Evolutionary conservation across 1,140 invertebrate genomes (phyloP), one percentile per base, ranked within the genome.

Genomic region (Phthorimaea operculella): DNA sequence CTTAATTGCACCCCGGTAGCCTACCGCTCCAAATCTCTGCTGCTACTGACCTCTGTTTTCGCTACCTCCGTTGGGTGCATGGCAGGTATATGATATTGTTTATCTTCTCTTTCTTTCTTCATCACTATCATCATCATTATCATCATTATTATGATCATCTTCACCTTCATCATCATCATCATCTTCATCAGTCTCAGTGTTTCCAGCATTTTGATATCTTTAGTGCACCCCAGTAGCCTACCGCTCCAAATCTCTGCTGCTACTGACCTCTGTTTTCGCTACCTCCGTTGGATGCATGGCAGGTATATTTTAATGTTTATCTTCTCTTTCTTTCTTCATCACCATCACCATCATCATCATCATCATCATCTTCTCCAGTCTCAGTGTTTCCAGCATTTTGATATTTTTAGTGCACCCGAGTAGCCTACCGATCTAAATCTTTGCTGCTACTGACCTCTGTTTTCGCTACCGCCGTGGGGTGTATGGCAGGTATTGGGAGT

Each of bases 381-480:
- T n/a, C n/a, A n/a, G n/a, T n/a, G n/a, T n/a, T n/a, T n/a, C n/a
- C n/a, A n/a, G n/a, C n/a, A n/a, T n/a, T n/a, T n/a, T n/a, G n/a
- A n/a, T n/a, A n/a, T n/a, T n/a, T n/a, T n/a, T n/a, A n/a, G n/a
- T 74, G 66, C 15, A 81, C 76, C 1, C 76, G 72, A 0, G 47
- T 53, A 1, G 51, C 52, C 0, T 64, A 63, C n/a, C 55, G 79
- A 21, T 61, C 60, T 0, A 59, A 53, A 0, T 28, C 21, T 28
- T 6, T 28, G 21, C 6, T 28, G 21, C 6, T 28, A 6, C 21
- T 28, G 21, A 28, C 21, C 21, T 28, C 64, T 7, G 60, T 79
- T 9, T 72, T 68, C 42, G 52, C 80, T 6, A 9, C 28, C 1
- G 51, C 61, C 9, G 66, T 60, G 0, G 75, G 72, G 18, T 11